These are phyloP conservation scores for Leptinotarsa tumamoca DNA, from an alignment of 2,888 invertebrate species.

Conservation along the genomic window DNA sequence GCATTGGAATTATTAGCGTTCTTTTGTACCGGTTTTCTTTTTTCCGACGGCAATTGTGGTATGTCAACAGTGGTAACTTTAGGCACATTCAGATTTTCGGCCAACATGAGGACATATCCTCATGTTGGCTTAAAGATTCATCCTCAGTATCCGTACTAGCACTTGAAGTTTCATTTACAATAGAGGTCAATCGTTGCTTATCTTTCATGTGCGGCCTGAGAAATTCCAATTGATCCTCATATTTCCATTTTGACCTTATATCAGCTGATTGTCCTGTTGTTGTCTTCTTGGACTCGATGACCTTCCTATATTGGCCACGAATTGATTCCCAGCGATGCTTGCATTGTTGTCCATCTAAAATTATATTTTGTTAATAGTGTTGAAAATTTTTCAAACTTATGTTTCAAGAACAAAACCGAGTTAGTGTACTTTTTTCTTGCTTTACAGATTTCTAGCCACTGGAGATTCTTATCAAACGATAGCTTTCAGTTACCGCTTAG, in stretches of 20 bases:
- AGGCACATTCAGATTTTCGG: slow-evolving; percentile 22
- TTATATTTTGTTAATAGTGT: slow-evolving; percentile 1
- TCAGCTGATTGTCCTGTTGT: slow-evolving; percentile 25
- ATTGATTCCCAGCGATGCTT: slow-evolving; percentile 22
- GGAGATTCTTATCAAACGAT: slow-evolving; percentile 18
- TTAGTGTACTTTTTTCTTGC: slow-evolving; percentile 12
- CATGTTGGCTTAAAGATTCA: slow-evolving; percentile 27
- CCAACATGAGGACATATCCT: slow-evolving; percentile 3
- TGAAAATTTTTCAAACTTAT: slow-evolving; percentile 16
- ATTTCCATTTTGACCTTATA: slow-evolving; percentile 23
- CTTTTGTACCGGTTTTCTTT: slow-evolving; percentile 13
- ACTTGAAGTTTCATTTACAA: slow-evolving; percentile 24
- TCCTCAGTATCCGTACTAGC: slow-evolving; percentile 19
- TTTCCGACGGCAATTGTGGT: slow-evolving; percentile 17
- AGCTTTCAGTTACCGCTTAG: slow-evolving; percentile 10
- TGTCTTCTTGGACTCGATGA: slow-evolving; percentile 23
- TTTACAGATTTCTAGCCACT: slow-evolving; percentile 15
- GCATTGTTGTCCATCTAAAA: slow-evolving; percentile 8
- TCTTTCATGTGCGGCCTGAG: slow-evolving; percentile 24
- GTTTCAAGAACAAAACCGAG: background rate
- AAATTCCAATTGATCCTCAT: slow-evolving; percentile 30
- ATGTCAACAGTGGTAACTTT: slow-evolving; percentile 20
- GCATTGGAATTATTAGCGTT: slow-evolving; percentile 22
- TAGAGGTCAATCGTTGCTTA: slow-evolving; percentile 18
- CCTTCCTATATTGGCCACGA: slow-evolving; percentile 26